Evolutionary conservation across 2,888 invertebrate species (phyloP), one percentile per base, ranked within the genome.

Genomic region (Cremastobaeus sp.): DNA sequence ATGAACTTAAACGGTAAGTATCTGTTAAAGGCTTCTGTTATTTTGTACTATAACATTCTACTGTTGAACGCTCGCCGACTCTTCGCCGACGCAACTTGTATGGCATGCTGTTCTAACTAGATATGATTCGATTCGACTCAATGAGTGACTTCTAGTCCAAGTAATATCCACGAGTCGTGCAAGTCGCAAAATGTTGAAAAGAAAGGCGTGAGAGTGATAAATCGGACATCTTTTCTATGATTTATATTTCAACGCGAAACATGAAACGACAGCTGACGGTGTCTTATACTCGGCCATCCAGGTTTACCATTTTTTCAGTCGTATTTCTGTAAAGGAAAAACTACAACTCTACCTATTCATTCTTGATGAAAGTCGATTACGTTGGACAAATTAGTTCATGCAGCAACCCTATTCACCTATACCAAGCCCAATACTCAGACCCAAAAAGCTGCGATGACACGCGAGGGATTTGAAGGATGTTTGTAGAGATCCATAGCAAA

Each of bases 311-410:
- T 82, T 85, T 86, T 81, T 86, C 84, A 77, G 62, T 81, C 81
- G 79, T 79, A 82, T 82, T 81, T 86, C 85, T 86, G 86, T 77
- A 86, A 87, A 84, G 81, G 80, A 47, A 84, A 85, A 86, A 82
- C 79, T 79, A 78, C 78, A 79, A 57, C 77, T 83, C 82, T 81
- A 78, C 78, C 80, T 77, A 57, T 65, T 14, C 57, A n/a, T 1
- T 39, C 28, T 57, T 25, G n/a, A n/a, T n/a, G n/a, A n/a, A n/a
- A n/a, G n/a, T n/a, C n/a, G n/a, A n/a, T n/a, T n/a, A n/a, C n/a
- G n/a, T n/a, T n/a, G n/a, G n/a, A n/a, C n/a, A n/a, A 35, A 52
- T 43, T 37, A 5, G 3, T 12, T 25, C 25, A 25, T 5, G 3
- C 25, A 8, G 25, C 4, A 25, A 25, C 8, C 25, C 25, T 25